Conservation (phyloP, 2,113 vertebrate genomes). For the Probosciger aterrimus region DNA sequence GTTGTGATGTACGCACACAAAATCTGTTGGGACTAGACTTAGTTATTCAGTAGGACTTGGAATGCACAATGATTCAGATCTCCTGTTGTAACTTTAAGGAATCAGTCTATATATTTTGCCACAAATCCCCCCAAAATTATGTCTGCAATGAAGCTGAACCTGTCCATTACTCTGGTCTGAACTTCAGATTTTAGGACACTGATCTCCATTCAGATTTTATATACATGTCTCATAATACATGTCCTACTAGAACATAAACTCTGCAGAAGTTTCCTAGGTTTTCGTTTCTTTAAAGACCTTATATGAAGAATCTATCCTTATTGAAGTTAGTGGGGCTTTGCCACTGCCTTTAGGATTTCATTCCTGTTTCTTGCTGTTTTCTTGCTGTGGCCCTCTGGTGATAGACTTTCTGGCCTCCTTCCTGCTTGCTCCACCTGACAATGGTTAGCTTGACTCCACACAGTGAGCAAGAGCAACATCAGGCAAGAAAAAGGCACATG, state of each 20-base stretch:
- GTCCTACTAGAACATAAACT: background rate
- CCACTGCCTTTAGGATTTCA: background rate
- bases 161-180: background rate
- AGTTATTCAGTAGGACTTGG: background rate
- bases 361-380: background rate
- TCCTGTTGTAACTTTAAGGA: background rate
- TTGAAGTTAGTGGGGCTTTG: background rate
- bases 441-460: background rate
- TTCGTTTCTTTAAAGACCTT: background rate
- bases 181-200: background rate
- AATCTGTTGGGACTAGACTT: slow-evolving; percentile 11
- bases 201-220: background rate
- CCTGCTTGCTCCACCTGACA: background rate
- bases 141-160: background rate
- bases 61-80: background rate
- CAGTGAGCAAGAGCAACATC: background rate
- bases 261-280: background rate
- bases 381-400: background rate
- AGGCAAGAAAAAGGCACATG: background rate
- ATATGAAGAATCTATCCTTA: background rate
- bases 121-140: background rate
- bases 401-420: background rate
- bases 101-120: background rate
- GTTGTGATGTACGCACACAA: background rate
- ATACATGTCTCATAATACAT: background rate